phyloP scores from a whole-genome alignment of 2,113 vertebrate species.

The Tringa solitaria region DNA sequence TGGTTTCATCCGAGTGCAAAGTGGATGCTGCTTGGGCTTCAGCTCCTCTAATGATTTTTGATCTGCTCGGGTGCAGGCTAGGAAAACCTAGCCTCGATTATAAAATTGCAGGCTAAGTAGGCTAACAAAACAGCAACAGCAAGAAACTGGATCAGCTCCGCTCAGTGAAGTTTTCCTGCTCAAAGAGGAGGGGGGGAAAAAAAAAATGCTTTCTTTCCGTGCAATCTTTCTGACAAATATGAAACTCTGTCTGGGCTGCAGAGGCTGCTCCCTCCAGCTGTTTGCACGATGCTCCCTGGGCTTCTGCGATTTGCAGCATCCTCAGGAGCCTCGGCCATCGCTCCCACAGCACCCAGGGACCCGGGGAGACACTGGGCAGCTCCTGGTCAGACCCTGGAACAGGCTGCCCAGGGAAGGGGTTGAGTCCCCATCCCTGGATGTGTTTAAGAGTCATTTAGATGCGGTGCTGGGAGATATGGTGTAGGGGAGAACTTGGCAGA shows the following conservation, averaged over 20 bases:
- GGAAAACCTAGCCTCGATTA: not conserved
- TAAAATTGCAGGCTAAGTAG: conserved; percentile 43
- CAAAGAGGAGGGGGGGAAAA: accelerated
- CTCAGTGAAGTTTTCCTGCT: not conserved
- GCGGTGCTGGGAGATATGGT: no score
- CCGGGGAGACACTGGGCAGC: not conserved
- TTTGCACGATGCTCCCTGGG: not conserved
- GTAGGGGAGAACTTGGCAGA: no score
- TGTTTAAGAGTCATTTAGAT: no score
- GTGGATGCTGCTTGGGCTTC: not conserved
- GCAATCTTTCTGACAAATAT: not conserved
- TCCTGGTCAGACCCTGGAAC: not conserved
- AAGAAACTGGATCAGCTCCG: conserved; percentile 45
- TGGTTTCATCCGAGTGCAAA: not conserved
- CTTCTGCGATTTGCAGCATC: not conserved
- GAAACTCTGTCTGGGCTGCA: not conserved
- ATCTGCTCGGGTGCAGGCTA: not conserved
- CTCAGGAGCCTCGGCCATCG: not conserved
- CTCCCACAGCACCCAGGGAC: not conserved
- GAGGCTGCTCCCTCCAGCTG: not conserved
- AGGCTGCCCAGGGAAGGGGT: no score
- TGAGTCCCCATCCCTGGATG: no score
- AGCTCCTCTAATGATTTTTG: not conserved
- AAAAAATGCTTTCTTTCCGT: not conserved
- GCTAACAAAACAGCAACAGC: conserved; percentile 42